Percentiles rank a stretch among this genome's conserved stretches.
These are phyloP conservation scores for Sorex maritimensis DNA, from an alignment of 2,797 vertebrate genomes.

Conservation along the genomic window DNA sequence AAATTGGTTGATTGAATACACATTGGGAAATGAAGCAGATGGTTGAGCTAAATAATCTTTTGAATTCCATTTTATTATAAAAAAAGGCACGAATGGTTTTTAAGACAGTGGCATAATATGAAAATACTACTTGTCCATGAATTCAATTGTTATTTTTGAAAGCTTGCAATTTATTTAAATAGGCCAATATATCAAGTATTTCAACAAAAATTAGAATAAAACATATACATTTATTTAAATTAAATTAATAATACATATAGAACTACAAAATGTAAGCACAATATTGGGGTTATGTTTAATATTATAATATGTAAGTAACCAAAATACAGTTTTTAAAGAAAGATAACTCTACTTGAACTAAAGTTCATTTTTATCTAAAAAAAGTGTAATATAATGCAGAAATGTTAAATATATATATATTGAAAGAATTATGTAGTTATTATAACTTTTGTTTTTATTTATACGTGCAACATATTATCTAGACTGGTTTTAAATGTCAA, in stretches of 20 bases:
- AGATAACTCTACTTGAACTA: background rate
- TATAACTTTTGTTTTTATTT: background rate
- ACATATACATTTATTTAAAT: slow-evolving; percentile 1
- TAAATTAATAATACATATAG: background rate
- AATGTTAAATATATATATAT: background rate
- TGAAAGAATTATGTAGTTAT: background rate
- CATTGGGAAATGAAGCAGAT: background rate
- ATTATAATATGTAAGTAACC: background rate
- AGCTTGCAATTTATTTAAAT: background rate
- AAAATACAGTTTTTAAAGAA: background rate
- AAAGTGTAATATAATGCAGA: background rate
- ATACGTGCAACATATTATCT: background rate
- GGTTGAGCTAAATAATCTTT: background rate
- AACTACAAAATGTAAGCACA: background rate
- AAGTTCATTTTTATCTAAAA: background rate
- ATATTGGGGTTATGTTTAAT: slow-evolving; percentile 1
- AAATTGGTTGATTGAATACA: slow-evolving; percentile 34
- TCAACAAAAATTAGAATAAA: slow-evolving; percentile 6
- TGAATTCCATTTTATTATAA: slow-evolving; percentile 43
- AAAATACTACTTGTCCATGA: background rate
- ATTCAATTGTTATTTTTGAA: slow-evolving; percentile 47
- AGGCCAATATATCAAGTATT: background rate
- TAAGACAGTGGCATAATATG: background rate
- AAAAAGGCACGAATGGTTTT: slow-evolving; percentile 4
- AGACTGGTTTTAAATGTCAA: background rate